Evolutionary conservation across 2,888 invertebrate genomes (phyloP).

Genomic region (Danaus chrysippus): DNA sequence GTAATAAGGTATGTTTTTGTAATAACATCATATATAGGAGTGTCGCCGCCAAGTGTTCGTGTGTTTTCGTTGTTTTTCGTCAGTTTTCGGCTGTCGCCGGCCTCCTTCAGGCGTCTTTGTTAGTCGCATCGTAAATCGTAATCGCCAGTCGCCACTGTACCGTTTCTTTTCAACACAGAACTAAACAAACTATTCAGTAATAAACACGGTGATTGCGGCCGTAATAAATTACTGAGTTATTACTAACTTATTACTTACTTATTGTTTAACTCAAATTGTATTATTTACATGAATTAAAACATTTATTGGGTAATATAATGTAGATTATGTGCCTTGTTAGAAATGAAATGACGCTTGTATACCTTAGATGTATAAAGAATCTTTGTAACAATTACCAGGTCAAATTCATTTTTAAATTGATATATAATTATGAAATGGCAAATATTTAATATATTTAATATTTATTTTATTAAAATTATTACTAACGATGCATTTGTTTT

Average conservation of each 20-base stretch:
- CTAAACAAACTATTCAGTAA: conserved; percentile 39
- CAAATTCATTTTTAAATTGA: no score
- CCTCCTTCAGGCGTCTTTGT: conserved; percentile 37
- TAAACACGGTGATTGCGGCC: conserved; percentile 27
- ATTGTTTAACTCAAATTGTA: conserved; percentile 18
- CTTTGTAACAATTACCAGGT: no score
- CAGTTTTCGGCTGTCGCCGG: conserved; percentile 42
- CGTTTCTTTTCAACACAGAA: conserved; percentile 34
- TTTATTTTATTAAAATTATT: no score
- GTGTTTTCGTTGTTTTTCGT: conserved; percentile 53
- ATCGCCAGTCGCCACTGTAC: conserved; percentile 34
- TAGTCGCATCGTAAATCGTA: conserved; percentile 37
- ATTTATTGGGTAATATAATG: no score
- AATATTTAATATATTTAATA: no score
- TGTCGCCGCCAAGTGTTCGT: conserved; percentile 54
- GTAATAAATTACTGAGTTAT: conserved; percentile 24
- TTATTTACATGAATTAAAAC: conserved; percentile 9
- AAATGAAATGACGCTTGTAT: no score
- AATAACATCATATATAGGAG: conserved; percentile 24
- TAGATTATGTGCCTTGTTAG: no score
- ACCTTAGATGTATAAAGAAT: no score
- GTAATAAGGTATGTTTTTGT: conserved; percentile 15
- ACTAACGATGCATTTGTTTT: no score
- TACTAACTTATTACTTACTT: conserved; percentile 23
- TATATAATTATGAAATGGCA: no score